Percentiles rank a stretch among this genome's conserved stretches.
These are phyloP conservation scores for Notechis scutatus DNA, from an alignment of 2,113 vertebrate species.

Conservation along the genomic window DNA sequence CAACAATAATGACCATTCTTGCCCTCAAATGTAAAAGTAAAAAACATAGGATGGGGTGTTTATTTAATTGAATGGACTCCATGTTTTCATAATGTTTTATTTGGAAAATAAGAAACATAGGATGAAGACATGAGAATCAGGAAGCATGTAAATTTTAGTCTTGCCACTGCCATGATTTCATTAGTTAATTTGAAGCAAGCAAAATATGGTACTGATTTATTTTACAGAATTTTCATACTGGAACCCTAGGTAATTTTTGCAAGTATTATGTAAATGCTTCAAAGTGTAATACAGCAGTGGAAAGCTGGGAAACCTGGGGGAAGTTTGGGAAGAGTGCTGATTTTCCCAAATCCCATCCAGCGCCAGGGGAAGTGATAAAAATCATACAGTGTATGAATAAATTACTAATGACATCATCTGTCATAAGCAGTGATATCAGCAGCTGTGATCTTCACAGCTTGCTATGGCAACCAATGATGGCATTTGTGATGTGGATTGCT, in stretches of 20 bases:
- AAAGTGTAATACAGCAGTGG: background rate
- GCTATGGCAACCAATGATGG: background rate
- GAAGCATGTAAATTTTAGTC: background rate
- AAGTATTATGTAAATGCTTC: background rate
- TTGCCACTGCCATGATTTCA: background rate
- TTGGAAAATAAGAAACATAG: background rate
- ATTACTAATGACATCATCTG: background rate
- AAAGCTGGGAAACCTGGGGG: background rate
- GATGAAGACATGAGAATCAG: background rate
- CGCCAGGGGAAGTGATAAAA: background rate
- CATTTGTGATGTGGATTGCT: background rate
- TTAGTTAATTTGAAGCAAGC: background rate
- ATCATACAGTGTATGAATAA: background rate
- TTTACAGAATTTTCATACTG: background rate
- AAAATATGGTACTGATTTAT: background rate
- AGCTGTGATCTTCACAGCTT: background rate
- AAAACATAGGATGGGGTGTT: background rate
- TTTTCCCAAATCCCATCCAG: background rate
- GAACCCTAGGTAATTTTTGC: background rate
- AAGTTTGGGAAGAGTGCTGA: background rate
- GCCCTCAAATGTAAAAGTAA: background rate
- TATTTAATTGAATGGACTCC: background rate
- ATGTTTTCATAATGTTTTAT: background rate
- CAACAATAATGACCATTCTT: background rate
- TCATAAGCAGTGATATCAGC: background rate